phyloP scores from a whole-genome alignment of 2,113 vertebrate genomes.

The Empidonax traillii region DNA sequence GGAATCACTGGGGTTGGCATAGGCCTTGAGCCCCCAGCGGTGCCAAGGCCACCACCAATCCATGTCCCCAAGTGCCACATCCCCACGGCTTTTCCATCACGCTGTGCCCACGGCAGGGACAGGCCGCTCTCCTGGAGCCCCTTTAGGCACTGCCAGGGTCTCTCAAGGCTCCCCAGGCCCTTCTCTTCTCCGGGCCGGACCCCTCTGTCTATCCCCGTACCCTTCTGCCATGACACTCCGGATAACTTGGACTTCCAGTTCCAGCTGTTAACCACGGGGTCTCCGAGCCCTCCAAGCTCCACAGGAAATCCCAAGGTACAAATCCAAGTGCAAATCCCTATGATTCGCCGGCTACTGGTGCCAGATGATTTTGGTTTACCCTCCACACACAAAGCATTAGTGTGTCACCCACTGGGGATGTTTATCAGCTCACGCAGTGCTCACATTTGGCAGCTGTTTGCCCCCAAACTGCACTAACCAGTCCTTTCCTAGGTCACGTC shows the following conservation, averaged over 20 bases:
- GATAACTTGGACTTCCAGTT: neutral
- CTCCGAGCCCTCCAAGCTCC: neutral
- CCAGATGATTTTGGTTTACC: slow-evolving; percentile 45
- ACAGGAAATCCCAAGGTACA: neutral
- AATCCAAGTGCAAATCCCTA: slow-evolving; percentile 22
- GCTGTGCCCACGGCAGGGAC: neutral
- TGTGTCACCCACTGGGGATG: neutral
- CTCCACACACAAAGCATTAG: slow-evolving; percentile 47
- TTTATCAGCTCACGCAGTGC: slow-evolving; percentile 10
- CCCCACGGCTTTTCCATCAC: fast-evolving
- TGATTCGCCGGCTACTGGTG: neutral
- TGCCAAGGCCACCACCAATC: neutral
- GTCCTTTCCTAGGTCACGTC: neutral
- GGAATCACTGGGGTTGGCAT: fast-evolving
- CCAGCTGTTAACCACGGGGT: neutral
- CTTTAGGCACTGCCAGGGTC: neutral
- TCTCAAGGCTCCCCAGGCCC: neutral
- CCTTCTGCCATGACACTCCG: neutral
- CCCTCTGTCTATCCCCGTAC: neutral
- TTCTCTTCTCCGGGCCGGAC: neutral
- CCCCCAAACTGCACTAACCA: neutral
- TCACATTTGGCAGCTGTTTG: slow-evolving; percentile 40
- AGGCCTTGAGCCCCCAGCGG: neutral
- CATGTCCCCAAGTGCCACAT: neutral
- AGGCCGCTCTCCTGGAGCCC: neutral